Base-by-base conservation (phyloP, 2,888 invertebrate genomes). In the Tanypteryx hageni region DNA sequence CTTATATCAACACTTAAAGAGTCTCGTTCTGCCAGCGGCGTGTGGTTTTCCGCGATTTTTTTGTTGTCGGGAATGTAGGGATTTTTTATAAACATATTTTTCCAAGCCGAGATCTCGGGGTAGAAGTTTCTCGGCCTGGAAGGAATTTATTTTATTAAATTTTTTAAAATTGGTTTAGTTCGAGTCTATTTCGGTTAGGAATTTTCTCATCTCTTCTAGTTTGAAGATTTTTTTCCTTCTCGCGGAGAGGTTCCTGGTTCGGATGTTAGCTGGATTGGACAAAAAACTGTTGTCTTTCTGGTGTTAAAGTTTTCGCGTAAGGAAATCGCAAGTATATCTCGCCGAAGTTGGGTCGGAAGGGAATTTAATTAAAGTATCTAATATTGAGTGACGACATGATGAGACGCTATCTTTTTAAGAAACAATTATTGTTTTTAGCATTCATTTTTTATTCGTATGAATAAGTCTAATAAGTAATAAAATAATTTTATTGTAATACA, bases 1-100 rank as follows among this genome's bases (percentile, higher is more conserved):
- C 76, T 59, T 86, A 86, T 86, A 86, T 86, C 86, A 86, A 86
- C 89, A 89, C 89, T 89, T 89, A 89, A 76, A 56, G 89, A 89
- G 89, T 64, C 64, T 89, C 44, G 64, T 27, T 64, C 68, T 89
- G 22, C 64, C 64, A 11, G 44, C 89, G 16, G 31, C n/a, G 64
- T 31, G 86, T 61, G 86, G 86, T 64, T 89, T 68, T 61, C 64
- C 64, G 4, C n/a, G 86, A 5, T 31, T 89, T 56, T 59, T 68
- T 64, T 31, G 31, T 9, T 86, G 31, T 27, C 61, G 58, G 5
- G n/a, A 57, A 16, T 14, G 56, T 10, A 61, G 56, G 61, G 58
- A 31, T 2, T 64, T 44, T 64, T 22, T 59, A 22, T 31, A 9
- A 61, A 13, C 61, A 11, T 44, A 16, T 64, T 11, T 44, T 44